Base-by-base conservation (phyloP, 2,113 vertebrate species). In the Salvelinus sp. region DNA sequence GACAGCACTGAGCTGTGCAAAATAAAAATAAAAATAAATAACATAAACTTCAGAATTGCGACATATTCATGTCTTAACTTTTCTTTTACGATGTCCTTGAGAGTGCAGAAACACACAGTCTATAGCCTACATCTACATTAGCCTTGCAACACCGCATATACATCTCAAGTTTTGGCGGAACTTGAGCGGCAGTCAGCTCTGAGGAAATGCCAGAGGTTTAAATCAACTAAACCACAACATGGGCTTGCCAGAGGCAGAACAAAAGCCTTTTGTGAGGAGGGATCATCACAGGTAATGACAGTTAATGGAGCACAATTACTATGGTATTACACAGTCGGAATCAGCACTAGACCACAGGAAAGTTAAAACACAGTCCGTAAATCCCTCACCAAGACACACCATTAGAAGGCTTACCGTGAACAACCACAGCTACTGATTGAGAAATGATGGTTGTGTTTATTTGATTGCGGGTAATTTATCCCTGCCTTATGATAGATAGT, bases 231-330 rank as follows among this genome's bases (percentile, higher is more conserved):
- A 50, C 64, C 5, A 47, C 16, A 72, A 69, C 18, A 2, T 14
- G 75, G 23, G 16, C 25, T 1, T 62, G 64, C 73, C 72, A 69
- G 71, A 78, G 28, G 78, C 54, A 69, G 83, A 89, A 91, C 83
- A 88, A 87, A 70, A 38, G 64, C 70, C 60, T 38, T 25, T 85
- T 87, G 81, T 69, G 66, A 76, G 76, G 76, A 16, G 75, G 67
- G 76, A 79, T 82, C 69, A 78, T 84, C 75, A 25, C 77, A 78
- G 72, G 81, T 86, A 90, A 88, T 82, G 76, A 82, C 70, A 76
- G 81, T 76, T 85, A 87, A 90, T 87, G 27, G 71, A 64, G 64
- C 69, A 65, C 77, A 83, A 88, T 86, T 85, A 77, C 33, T 66
- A 23, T n/a, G 60, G 38, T 73, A 84, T 86, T 86, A 78, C 73